Percentiles rank a stretch among this genome's conserved stretches.
Conservation (phyloP, 2,113 vertebrate species). For the Gorilla gorilla region DNA sequence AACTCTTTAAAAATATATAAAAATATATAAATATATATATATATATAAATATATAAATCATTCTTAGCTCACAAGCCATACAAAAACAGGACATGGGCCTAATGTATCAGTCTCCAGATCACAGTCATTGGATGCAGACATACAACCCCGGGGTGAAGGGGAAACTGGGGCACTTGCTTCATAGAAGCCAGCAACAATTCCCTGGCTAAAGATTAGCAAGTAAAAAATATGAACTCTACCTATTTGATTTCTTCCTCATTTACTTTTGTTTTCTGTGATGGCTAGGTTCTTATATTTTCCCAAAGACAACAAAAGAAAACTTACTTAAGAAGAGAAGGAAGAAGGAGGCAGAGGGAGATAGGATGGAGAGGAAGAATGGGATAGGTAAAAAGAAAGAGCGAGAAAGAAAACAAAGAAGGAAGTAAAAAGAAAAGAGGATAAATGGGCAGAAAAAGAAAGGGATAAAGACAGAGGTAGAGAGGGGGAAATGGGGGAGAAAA, state of each 20-base stretch:
- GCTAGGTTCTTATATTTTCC: background rate
- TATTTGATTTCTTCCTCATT: background rate
- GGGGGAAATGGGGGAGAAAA: background rate
- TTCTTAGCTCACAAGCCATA: background rate
- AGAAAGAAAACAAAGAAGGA: background rate
- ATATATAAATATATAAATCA: background rate
- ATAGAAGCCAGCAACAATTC: background rate
- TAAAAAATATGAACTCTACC: background rate
- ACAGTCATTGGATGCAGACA: background rate
- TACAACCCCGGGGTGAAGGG: background rate
- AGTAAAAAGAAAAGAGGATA: background rate
- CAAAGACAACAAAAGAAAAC: background rate
- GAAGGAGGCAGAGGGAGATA: background rate
- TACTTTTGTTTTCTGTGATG: slow-evolving; percentile 13
- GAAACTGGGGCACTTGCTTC: background rate
- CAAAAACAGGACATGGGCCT: background rate
- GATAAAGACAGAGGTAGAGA: background rate
- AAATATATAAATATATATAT: no score
- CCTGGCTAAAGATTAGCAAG: slow-evolving; percentile 26
- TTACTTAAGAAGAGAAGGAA: background rate
- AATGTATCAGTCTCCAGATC: background rate
- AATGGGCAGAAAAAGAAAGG: background rate
- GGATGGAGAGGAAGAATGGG: background rate
- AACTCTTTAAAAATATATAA: slow-evolving; percentile 20
- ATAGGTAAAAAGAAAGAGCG: background rate